Evolutionary conservation across 2,888 invertebrate genomes (phyloP).

Genomic region (Harpalus rufipes): DNA sequence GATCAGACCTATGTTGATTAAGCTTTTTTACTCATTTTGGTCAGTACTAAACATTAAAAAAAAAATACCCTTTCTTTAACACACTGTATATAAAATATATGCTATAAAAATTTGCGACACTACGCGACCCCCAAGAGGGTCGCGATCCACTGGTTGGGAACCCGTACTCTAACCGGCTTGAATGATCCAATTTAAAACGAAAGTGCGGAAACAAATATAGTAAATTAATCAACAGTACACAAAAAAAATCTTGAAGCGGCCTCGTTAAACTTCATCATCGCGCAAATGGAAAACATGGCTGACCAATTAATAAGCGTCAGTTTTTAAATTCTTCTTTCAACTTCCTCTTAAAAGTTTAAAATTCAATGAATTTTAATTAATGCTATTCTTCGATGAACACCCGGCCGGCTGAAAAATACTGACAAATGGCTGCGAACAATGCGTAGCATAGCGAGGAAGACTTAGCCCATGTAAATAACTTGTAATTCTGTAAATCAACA

Average conservation of each 20-base stretch:
- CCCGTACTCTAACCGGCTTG: conserved; percentile 11
- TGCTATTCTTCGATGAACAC: conserved; percentile 67
- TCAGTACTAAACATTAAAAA: too few relatives aligned
- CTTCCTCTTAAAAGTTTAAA: conserved; percentile 66
- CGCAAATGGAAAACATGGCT: conserved; percentile 65
- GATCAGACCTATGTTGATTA: too few relatives aligned
- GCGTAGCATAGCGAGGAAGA: not conserved
- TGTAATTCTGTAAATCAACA: conserved; percentile 66
- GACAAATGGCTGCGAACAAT: conserved; percentile 64
- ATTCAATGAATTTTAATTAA: conserved; percentile 67
- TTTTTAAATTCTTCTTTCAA: conserved; percentile 66
- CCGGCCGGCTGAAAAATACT: conserved; percentile 61
- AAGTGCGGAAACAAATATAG: conserved; percentile 36
- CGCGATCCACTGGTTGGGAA: too few relatives aligned
- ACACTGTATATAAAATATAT: too few relatives aligned
- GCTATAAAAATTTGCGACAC: too few relatives aligned
- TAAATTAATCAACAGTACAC: conserved; percentile 40
- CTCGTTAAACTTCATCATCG: conserved; percentile 60
- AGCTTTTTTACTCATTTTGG: too few relatives aligned
- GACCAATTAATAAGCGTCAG: conserved; percentile 66
- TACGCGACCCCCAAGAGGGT: too few relatives aligned
- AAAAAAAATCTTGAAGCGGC: conserved; percentile 55
- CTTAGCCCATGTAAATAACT: conserved; percentile 63
- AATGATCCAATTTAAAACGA: conserved; percentile 41
- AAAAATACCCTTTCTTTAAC: too few relatives aligned